A percentile compares a stretch with the other conserved stretches of the same genome.
Conservation (phyloP, 2,113 vertebrate genomes). For the Urocitellus parryii region DNA sequence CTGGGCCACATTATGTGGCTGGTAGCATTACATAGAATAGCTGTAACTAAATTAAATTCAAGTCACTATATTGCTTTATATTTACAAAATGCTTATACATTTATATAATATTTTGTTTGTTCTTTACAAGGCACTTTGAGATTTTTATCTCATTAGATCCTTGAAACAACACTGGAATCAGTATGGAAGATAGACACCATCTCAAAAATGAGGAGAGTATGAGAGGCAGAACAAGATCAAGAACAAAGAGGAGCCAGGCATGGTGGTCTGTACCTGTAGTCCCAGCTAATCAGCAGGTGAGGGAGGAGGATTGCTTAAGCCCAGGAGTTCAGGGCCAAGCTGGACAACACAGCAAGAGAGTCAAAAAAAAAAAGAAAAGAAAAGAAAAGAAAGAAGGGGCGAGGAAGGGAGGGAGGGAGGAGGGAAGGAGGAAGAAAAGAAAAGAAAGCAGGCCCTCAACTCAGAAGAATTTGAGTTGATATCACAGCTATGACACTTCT, state of each 20-base stretch:
- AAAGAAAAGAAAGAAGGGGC: neutral
- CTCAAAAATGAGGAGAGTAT: neutral
- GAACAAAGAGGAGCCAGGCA: neutral
- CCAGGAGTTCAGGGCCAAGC: neutral
- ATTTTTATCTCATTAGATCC: slow-evolving; percentile 17
- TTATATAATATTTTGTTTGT: neutral
- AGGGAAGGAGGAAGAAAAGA: neutral
- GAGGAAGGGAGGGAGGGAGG: neutral
- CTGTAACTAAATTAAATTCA: neutral
- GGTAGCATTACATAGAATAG: neutral
- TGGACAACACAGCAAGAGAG: neutral
- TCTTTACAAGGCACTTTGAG: neutral
- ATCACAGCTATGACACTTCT: neutral
- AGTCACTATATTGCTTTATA: neutral
- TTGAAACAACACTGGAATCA: neutral
- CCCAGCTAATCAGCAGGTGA: neutral
- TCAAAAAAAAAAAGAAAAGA: neutral
- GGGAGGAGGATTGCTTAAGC: neutral
- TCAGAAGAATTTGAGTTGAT: neutral
- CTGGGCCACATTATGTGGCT: neutral
- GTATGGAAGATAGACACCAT: neutral
- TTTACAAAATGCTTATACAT: neutral
- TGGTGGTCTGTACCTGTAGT: neutral
- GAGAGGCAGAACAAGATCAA: slow-evolving; percentile 7
- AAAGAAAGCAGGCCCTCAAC: neutral